Evolutionary conservation across 1,140 invertebrate species (phyloP).

Genomic region (Zeugodacus cucurbitae): DNA sequence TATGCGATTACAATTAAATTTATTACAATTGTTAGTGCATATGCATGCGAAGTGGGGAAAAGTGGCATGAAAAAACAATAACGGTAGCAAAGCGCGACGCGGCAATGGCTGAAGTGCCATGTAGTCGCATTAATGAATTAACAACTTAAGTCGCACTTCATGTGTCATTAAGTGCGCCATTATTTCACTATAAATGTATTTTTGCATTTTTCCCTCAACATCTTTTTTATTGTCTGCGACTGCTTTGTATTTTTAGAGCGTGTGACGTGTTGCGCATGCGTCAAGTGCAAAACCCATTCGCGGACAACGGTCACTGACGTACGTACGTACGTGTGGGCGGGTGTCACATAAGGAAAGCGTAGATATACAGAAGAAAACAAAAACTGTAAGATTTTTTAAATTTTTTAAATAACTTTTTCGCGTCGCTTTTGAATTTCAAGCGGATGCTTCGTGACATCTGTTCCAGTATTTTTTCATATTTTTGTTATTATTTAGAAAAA

Average conservation of each 20-base stretch:
- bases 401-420: background rate
- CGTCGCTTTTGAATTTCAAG: background rate
- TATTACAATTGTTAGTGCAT: background rate
- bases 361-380: background rate
- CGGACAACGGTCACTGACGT: background rate
- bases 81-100: background rate
- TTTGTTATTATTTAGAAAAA: background rate
- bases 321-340: background rate
- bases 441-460: too few species aligned
- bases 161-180: background rate
- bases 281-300: background rate
- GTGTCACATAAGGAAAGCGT: background rate
- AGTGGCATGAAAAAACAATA: background rate
- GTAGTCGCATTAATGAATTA: background rate
- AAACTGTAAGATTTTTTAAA: too few species aligned
- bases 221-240: background rate
- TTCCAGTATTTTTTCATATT: too few species aligned
- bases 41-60: background rate
- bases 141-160: constrained; percentile 7
- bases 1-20: constrained; percentile 2
- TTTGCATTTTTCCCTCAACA: background rate
- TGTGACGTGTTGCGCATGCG: background rate
- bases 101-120: background rate
- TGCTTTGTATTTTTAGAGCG: background rate
- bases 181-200: background rate